A percentile compares a stretch with the other conserved stretches of the same genome.
Conservation (phyloP, 2,888 invertebrate species). For the Pristionchus arcanus region DNA sequence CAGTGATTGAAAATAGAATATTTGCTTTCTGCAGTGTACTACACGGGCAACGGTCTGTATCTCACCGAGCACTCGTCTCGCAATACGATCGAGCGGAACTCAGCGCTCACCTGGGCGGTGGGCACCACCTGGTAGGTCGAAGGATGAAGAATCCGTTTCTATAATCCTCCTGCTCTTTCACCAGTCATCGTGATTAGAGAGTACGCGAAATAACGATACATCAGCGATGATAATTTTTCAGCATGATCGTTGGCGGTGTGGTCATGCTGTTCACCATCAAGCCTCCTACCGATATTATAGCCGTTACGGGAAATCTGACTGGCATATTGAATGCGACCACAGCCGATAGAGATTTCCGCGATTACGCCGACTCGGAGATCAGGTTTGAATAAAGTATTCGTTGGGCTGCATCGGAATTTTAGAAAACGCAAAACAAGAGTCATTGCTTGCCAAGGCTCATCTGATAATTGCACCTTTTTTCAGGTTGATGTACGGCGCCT, state of each 20-base stretch:
- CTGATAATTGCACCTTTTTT: too few species aligned
- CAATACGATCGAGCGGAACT: slow-evolving; percentile 62
- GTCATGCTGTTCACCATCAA: slow-evolving; percentile 43
- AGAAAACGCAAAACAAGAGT: too few species aligned
- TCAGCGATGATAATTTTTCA: neutral
- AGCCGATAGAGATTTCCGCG: neutral
- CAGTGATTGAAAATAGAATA: too few species aligned
- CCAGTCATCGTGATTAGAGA: too few species aligned
- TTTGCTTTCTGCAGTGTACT: slow-evolving; percentile 64
- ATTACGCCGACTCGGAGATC: neutral
- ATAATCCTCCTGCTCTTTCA: too few species aligned
- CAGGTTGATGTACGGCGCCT: slow-evolving; percentile 50
- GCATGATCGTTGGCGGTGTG: slow-evolving; percentile 46
- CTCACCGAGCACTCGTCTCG: slow-evolving; percentile 65
- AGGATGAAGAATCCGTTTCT: neutral
- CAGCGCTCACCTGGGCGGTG: slow-evolving; percentile 63
- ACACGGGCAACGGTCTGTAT: slow-evolving; percentile 64
- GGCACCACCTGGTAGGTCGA: slow-evolving; percentile 61
- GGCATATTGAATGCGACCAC: neutral
- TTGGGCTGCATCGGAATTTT: neutral
- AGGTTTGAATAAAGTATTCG: neutral
- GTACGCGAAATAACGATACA: too few species aligned
- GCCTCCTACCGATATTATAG: neutral
- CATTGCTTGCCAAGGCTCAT: too few species aligned
- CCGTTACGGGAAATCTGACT: neutral